Percentiles rank a stretch among this genome's conserved stretches.
phyloP scores from a whole-genome alignment of 2,113 vertebrate species.

The Hydropotes inermis region DNA sequence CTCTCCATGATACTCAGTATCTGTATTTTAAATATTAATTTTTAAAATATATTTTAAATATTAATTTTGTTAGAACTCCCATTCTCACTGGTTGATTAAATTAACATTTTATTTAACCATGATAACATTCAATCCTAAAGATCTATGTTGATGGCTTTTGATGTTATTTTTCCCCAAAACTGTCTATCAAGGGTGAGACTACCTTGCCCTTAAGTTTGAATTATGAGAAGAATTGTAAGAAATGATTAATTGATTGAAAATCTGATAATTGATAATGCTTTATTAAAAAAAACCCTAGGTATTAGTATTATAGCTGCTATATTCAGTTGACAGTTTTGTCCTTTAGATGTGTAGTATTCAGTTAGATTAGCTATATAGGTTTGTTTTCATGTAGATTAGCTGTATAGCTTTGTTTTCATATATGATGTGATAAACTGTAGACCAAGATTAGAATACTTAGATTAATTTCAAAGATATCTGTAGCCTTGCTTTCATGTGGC shows the following conservation, averaged over 20 bases:
- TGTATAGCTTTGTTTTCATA: background rate
- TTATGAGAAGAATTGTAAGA: background rate
- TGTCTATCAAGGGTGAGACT: background rate
- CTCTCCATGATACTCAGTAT: background rate
- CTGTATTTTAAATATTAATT: slow-evolving; percentile 19
- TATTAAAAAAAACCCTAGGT: background rate
- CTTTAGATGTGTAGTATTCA: background rate
- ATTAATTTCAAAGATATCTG: background rate
- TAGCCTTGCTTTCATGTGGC: background rate
- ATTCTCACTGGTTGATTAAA: background rate
- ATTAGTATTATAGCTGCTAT: background rate
- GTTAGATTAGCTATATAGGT: background rate
- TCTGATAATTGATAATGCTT: slow-evolving; percentile 12
- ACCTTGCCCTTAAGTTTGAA: background rate
- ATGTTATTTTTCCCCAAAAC: background rate
- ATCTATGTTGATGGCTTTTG: background rate
- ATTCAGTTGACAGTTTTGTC: background rate
- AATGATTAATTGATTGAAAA: slow-evolving; percentile 34
- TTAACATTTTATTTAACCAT: background rate
- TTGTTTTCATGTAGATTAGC: slow-evolving; percentile 12
- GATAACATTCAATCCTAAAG: background rate
- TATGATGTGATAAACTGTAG: background rate
- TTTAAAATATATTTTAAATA: background rate
- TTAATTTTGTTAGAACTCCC: background rate
- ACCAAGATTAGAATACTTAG: background rate